phyloP scores from a whole-genome alignment of 2,888 invertebrate species.

The Teleiodes luculella region DNA sequence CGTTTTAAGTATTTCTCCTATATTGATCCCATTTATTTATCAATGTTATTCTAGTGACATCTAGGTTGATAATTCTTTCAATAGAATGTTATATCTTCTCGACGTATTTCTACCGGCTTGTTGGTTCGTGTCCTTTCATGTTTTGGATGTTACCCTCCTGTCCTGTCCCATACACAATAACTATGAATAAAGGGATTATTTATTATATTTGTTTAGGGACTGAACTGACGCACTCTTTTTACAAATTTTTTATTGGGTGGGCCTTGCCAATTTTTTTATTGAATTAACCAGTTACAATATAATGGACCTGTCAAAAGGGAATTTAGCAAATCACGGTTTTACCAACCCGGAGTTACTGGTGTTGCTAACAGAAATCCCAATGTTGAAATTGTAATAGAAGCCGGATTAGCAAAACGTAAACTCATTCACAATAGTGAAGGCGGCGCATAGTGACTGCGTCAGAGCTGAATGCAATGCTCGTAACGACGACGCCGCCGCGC shows the following conservation, averaged over 20 bases:
- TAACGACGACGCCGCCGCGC: too few species aligned
- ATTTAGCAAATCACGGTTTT: not conserved
- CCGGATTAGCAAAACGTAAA: conserved; percentile 5
- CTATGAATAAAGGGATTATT: too few species aligned
- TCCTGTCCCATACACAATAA: too few species aligned
- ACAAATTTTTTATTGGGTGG: not conserved
- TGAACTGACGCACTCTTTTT: not conserved
- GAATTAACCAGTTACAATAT: not conserved
- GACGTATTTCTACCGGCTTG: too few species aligned
- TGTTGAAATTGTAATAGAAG: conserved; percentile 7
- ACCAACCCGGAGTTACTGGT: not conserved
- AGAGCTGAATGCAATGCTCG: conserved; percentile 1
- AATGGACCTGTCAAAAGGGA: not conserved
- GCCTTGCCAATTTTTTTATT: not conserved
- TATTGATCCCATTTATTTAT: not conserved
- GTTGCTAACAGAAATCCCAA: conserved; percentile 1
- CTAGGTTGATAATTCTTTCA: not conserved
- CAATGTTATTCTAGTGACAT: not conserved
- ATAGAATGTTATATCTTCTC: too few species aligned
- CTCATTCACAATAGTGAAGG: conserved; percentile 7
- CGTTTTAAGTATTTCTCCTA: not conserved
- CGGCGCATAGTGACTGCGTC: not conserved
- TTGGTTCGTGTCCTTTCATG: too few species aligned
- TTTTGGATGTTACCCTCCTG: too few species aligned
- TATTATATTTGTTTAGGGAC: too few species aligned